Evolutionary conservation across 2,797 vertebrate species (phyloP).

Genomic region (Girardinus metallicus): DNA sequence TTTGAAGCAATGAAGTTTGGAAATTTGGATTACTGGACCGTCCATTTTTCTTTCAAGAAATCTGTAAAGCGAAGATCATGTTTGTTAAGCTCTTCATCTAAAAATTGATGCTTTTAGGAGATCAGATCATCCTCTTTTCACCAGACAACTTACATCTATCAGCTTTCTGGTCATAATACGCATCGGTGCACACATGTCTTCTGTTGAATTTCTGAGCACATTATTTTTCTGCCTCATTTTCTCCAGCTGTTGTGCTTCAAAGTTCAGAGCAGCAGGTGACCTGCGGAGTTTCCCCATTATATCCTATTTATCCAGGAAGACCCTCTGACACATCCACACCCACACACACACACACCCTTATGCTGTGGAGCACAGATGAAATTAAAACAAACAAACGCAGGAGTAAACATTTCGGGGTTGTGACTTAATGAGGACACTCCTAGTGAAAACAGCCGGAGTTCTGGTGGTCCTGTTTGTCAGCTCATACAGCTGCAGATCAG

Average conservation of each 20-base stretch:
- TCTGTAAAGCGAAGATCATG: background rate
- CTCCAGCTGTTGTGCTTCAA: conserved; percentile 32
- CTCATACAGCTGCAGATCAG: conserved; percentile 64
- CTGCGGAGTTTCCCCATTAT: conserved; percentile 37
- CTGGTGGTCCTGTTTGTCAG: conserved; percentile 42
- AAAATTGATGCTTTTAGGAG: background rate
- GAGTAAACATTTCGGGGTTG: conserved; percentile 75
- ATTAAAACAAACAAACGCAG: conserved; percentile 70
- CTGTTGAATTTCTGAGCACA: background rate
- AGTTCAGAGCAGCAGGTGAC: conserved; percentile 47
- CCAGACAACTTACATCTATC: background rate
- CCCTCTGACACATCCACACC: conserved; percentile 47
- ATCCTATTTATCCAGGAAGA: conserved; percentile 57
- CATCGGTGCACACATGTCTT: background rate
- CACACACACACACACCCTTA: conserved; percentile 39
- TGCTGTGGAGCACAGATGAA: conserved; percentile 56
- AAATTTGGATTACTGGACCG: background rate
- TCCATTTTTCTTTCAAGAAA: background rate
- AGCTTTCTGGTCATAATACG: background rate
- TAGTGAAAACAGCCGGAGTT: conserved; percentile 62
- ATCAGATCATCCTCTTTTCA: background rate
- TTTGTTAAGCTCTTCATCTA: background rate
- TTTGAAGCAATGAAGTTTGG: background rate
- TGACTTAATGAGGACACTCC: conserved; percentile 69
- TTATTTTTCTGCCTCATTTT: conserved; percentile 25